phyloP scores from a whole-genome alignment of 2,888 invertebrate species.

The Drosophila pseudotalamancana region DNA sequence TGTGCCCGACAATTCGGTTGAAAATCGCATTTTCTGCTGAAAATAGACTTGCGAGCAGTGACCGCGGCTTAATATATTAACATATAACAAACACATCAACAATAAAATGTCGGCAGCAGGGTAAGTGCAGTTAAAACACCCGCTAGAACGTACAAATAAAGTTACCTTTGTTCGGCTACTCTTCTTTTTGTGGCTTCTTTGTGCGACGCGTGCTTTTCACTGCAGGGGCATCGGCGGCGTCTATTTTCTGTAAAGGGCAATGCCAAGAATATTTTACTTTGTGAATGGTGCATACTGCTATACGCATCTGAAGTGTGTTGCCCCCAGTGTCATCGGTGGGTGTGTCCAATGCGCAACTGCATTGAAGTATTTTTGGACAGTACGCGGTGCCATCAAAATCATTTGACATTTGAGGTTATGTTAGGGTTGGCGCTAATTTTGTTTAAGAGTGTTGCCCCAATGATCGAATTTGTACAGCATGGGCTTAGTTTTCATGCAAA shows the following conservation, averaged over 20 bases:
- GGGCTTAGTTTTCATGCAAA: conserved; percentile 45
- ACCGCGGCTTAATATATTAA: conserved; percentile 34
- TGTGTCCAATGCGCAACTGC: conserved; percentile 68
- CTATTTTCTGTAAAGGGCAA: conserved; percentile 47
- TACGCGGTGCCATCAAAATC: conserved; percentile 29
- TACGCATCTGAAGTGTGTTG: conserved; percentile 2
- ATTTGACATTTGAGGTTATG: conserved; percentile 74
- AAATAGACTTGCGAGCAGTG: conserved; percentile 34
- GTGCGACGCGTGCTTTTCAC: conserved; percentile 71
- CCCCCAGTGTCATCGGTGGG: conserved; percentile 44
- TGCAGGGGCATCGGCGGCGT: conserved; percentile 51
- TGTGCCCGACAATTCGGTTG: conserved; percentile 57
- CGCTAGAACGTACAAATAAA: not conserved
- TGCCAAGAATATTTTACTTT: conserved; percentile 3
- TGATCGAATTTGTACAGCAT: conserved; percentile 23
- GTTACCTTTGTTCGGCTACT: conserved; percentile 4
- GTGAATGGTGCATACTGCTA: conserved; percentile 4
- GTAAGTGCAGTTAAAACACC: conserved; percentile 59
- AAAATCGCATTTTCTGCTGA: conserved; percentile 61
- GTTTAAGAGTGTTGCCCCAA: conserved; percentile 38
- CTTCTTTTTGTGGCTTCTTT: conserved; percentile 71
- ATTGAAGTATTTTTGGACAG: conserved; percentile 51
- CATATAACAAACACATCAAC: conserved; percentile 38
- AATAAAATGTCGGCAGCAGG: conserved; percentile 75
- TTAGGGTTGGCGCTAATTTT: conserved; percentile 57